Conservation (phyloP, 2,113 vertebrate species). For the Nesogale talazaci region DNA sequence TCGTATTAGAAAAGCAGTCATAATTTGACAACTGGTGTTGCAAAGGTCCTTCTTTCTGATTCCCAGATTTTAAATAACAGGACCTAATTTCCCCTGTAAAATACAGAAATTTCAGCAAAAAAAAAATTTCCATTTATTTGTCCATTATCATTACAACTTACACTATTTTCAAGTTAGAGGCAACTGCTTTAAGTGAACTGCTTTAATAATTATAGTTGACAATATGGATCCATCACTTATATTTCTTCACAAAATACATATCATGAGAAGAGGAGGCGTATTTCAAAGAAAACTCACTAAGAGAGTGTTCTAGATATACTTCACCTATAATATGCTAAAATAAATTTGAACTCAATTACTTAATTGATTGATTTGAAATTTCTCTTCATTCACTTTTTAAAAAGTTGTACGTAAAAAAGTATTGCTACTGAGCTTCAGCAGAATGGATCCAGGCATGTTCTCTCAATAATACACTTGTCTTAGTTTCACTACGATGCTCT, state of each 20-base stretch:
- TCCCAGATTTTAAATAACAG: constrained; percentile 87
- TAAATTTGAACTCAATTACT: neutral
- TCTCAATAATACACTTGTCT: too few species aligned
- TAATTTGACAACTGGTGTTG: constrained; percentile 76
- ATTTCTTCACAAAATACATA: neutral
- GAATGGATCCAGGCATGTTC: too few species aligned
- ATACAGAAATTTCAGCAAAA: constrained; percentile 44
- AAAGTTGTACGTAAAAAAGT: too few species aligned
- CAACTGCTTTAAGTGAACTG: neutral
- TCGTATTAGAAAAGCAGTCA: constrained; percentile 81
- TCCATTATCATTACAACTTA: neutral
- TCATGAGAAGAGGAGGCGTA: neutral
- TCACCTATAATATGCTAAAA: neutral
- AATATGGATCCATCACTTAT: neutral
- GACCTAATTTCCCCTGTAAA: constrained; percentile 86
- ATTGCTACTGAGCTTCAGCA: too few species aligned
- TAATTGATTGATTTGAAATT: neutral
- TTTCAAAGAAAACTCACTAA: neutral
- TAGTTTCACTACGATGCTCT: too few species aligned
- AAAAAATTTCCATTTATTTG: too few species aligned
- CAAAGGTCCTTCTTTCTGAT: constrained; percentile 84
- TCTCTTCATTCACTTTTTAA: neutral
- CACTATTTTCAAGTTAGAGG: neutral
- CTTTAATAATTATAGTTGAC: neutral
- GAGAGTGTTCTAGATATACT: neutral